Evolutionary conservation across 2,113 vertebrate genomes (phyloP), one percentile per base, ranked within the genome.

Genomic region (Psittacus erithacus): DNA sequence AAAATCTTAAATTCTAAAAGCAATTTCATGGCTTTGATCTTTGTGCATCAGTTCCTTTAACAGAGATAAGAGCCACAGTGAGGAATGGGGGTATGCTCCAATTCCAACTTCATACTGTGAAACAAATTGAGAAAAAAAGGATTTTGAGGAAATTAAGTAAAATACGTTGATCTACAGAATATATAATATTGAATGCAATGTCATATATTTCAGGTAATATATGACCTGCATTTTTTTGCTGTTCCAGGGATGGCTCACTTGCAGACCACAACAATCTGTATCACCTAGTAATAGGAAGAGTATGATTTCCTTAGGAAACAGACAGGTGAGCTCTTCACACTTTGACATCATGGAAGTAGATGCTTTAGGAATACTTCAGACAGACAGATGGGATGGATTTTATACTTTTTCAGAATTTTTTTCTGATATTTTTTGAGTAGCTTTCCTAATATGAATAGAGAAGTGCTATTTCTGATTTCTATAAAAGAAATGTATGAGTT

Each of bases 391-490:
- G 83, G 71, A 71, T 39, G 73, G 59, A 85, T 83, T 92, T 79
- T 68, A 60, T 46, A 38, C 17, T 73, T 91, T 91, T 73, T 84
- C 82, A 78, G 53, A 73, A 38, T n/a, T 4, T 49, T 9, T 49
- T 88, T 95, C 73, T 80, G 33, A 60, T 86, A n/a, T 73, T 88
- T 93, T 95, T 63, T 38, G 39, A 92, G 49, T 60, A 73, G 31
- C 67, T 82, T 90, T 88, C 79, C 77, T 73, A 94, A 91, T 65
- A 55, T 49, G 35, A 92, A 71, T 67, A 89, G 27, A 89, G n/a
- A 76, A 94, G 22, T 86, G 44, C 63, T 95, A 75, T 82, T 96
- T 95, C 57, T 95, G 75, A 73, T 81, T 90, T 81, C 78, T 43
- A 53, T 59, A 87, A 94, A 96, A 88, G 6, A 92, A 83, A 94